Base-by-base conservation (phyloP, 1,140 invertebrate genomes). In the Ceratitis capitata region DNA sequence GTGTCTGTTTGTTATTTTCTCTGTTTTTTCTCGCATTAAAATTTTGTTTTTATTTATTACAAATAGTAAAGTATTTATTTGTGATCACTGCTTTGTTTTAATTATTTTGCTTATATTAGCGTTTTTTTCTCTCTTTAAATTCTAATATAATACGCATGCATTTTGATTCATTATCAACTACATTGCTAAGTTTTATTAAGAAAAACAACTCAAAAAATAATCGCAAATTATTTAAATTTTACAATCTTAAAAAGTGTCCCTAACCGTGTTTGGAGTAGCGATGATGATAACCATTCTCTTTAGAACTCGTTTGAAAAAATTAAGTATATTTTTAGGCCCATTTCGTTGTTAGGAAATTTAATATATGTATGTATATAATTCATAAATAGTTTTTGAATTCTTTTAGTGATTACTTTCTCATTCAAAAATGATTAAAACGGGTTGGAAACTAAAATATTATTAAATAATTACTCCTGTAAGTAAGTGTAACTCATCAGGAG, bases 11-110 rank as follows among this genome's bases (percentile, higher is more conserved):
- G 23, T 19, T 45, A 78, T 45, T 45, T 45, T 78, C 35, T 83
- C 51, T 82, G 47, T 7, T 12, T 82, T 82, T 83, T 83, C 53
- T 83, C 23, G 9, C 26, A 2, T 32, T 53, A 51, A 51, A 83
- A 83, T 83, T 83, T n/a, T n/a, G n/a, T n/a, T n/a, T 83, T 51
- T 69, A 12, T 53, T 82, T 83, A 83, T 53, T 51, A 49, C 82
- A 83, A 83, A 83, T 83, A 49, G 82, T 83, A 83, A 78, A 78
- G 69, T 78, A 78, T 78, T 78, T 78, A 78, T 78, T 78, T 78
- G 19, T 78, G 69, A 78, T 78, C 69, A 78, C 69, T 78, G 10
- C 45, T 78, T 45, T 45, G 39, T 32, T 78, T 78, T 78, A 78
- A n/a, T 39, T 45, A 78, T 78, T 35, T n/a, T 45, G 10, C 39